Evolutionary conservation across 2,888 invertebrate species (phyloP), one percentile per base, ranked within the genome.

Genomic region (Alcis repandata): DNA sequence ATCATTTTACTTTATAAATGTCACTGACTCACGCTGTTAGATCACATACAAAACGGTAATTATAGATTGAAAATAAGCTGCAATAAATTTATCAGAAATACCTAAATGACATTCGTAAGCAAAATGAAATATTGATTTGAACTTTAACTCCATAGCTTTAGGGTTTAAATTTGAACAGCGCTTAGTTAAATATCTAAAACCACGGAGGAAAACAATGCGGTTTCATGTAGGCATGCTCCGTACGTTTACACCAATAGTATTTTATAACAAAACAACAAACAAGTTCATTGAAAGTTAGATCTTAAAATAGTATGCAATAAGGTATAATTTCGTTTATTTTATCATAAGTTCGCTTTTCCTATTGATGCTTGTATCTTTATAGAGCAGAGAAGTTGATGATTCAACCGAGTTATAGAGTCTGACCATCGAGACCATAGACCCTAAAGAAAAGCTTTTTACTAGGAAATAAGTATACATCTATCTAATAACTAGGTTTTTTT

Each of bases 141-240:
- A 46, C 53, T 19, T 48, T 46, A 40, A 32, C 33, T 22, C 19
- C 10, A 4, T 32, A 9, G 9, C 6, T 4, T n/a, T 61, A 48
- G 40, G 40, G 61, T 48, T 54, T 0, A 45, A 17, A 46, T 13
- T 59, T 17, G 45, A 27, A 27, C 0, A 45, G 19, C 11, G 41
- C 8, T 40, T 11, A 46, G 0, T 36, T 51, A 17, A 17, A n/a
- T 40, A 20, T 43, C 40, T 43, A 19, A 19, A 38, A 54, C 41
- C 54, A 38, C 51, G n/a, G 27, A 45, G 38, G 45, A 62, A 41
- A 62, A 53, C 60, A 36, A 17, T 62, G 62, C 51, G 62, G 62
- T 57, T 57, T 57, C 4, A 36, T 49, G 15, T 36, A 10, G 11
- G 19, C 6, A 33, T 6, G 36, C n/a, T 46, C 22, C 13, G 46